Conservation (phyloP, 2,888 invertebrate species). For the Teleiodes luculella region DNA sequence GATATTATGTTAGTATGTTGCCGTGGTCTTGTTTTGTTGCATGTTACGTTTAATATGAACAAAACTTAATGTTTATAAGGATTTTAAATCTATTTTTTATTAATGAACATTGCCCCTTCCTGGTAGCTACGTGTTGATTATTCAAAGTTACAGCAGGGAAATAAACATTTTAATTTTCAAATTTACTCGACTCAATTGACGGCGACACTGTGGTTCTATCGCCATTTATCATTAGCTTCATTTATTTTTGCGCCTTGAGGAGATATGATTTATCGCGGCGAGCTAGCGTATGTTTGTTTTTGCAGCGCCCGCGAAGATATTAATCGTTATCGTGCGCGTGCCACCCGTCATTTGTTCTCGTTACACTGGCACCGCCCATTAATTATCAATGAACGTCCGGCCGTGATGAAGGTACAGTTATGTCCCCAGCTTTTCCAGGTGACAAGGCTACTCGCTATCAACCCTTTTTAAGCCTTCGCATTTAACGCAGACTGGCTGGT, state of each 20-base stretch:
- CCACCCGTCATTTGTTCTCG: slow-evolving; percentile 76
- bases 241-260: slow-evolving; percentile 75
- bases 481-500: slow-evolving; percentile 73
- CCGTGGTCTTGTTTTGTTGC: no score
- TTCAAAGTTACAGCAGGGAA: neutral
- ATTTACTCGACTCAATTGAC: slow-evolving; percentile 60
- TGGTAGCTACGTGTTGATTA: neutral
- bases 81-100: no score
- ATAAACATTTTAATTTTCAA: slow-evolving; percentile 55
- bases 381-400: slow-evolving; percentile 78
- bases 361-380: slow-evolving; percentile 73
- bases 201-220: slow-evolving; percentile 57
- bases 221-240: slow-evolving; percentile 76
- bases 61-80: no score
- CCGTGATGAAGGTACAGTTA: slow-evolving; percentile 71
- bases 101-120: no score
- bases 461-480: slow-evolving; percentile 77
- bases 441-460: slow-evolving; percentile 71
- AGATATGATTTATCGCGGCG: slow-evolving; percentile 76
- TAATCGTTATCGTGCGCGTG: slow-evolving; percentile 75
- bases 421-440: slow-evolving; percentile 71
- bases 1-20: no score
- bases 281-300: slow-evolving; percentile 74
- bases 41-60: no score
- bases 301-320: slow-evolving; percentile 71